Percentiles rank a stretch among this genome's conserved stretches.
Conservation (phyloP, 2,113 vertebrate genomes). For the Chionis minor region DNA sequence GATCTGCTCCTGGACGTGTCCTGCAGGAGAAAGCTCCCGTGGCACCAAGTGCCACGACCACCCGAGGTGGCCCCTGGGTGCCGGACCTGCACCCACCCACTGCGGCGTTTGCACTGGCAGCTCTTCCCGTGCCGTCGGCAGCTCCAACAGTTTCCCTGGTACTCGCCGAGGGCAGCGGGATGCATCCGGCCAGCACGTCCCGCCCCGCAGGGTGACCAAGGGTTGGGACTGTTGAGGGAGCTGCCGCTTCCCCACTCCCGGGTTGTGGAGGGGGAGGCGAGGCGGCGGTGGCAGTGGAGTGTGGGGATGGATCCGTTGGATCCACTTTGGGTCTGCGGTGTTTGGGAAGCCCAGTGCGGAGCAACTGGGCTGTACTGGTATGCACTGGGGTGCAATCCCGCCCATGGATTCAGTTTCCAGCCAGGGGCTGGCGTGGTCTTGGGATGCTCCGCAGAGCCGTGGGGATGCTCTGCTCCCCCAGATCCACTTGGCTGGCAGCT, state of each 20-base stretch:
- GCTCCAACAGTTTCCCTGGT: neutral
- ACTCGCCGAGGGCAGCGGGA: neutral
- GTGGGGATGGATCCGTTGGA: neutral
- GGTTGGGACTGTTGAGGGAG: neutral
- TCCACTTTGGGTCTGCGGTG: rapidly evolving
- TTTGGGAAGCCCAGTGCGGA: neutral
- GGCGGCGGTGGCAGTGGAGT: neutral
- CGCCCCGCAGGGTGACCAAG: rapidly evolving
- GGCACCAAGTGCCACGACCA: neutral
- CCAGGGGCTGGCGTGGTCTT: neutral
- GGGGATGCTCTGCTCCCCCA: neutral
- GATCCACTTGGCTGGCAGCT: neutral
- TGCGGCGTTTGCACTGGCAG: neutral
- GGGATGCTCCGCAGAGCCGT: neutral
- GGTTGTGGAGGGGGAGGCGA: neutral
- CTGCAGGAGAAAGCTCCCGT: neutral
- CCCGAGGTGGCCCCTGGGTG: neutral
- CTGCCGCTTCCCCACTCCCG: rapidly evolving
- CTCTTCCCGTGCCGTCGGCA: rapidly evolving
- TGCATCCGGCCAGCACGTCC: rapidly evolving
- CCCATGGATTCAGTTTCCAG: rapidly evolving
- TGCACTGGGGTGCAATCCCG: neutral
- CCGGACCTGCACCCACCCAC: neutral
- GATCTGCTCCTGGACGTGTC: neutral
- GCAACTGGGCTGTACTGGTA: neutral